Conservation (phyloP, 2,888 invertebrate genomes). For the Pachycephus smyrnensis region DNA sequence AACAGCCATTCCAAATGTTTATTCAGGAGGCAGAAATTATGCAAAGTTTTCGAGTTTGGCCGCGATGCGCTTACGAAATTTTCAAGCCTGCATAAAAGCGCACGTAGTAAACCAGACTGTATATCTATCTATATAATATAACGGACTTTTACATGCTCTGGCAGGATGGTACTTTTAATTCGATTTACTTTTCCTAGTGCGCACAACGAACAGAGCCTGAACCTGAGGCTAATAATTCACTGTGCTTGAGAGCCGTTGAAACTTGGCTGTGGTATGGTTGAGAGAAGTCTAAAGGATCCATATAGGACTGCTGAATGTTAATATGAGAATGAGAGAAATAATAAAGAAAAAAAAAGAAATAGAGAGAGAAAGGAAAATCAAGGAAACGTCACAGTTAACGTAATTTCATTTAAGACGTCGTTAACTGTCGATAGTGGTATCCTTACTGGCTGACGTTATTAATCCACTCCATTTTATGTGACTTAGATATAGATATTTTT, state of each 20-base stretch:
- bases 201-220: not conserved
- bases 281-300: not conserved
- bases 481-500: not conserved
- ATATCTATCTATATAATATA: no score
- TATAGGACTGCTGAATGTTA: not conserved
- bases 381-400: not conserved
- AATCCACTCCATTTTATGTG: not conserved
- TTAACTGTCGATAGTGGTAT: not conserved
- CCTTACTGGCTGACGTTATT: not conserved
- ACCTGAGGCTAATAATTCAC: not conserved
- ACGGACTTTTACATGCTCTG: not conserved
- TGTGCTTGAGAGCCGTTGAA: not conserved
- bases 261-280: not conserved
- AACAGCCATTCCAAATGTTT: not conserved
- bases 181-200: not conserved
- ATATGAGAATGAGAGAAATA: constrained; percentile 8
- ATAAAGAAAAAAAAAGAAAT: constrained; percentile 10
- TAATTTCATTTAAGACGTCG: not conserved
- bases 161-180: not conserved
- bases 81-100: not conserved
- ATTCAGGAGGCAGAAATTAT: not conserved
- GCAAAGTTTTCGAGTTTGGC: not conserved
- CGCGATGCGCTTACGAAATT: not conserved
- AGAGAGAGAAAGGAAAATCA: not conserved
- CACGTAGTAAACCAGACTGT: not conserved